phyloP scores from a whole-genome alignment of 2,113 vertebrate genomes.

The Indri indri region DNA sequence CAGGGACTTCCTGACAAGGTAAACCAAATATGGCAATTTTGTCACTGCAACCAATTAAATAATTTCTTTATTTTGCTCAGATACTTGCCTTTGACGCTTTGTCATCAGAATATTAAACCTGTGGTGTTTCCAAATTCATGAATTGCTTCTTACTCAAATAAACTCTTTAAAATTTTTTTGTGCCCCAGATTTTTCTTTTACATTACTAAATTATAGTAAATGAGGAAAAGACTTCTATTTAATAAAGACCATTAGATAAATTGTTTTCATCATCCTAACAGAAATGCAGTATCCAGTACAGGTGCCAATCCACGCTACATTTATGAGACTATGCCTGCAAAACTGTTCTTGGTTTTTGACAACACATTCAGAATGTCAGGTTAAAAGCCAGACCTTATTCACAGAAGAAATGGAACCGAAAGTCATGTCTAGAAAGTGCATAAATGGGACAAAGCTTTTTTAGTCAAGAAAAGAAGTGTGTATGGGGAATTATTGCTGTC shows the following conservation, averaged over 20 bases:
- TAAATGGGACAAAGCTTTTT: neutral
- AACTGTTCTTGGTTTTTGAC: neutral
- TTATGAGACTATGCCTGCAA: neutral
- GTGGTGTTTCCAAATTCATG: neutral
- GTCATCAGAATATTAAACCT: neutral
- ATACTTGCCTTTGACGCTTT: neutral
- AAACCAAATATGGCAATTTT: neutral
- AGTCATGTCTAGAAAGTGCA: neutral
- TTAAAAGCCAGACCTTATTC: neutral
- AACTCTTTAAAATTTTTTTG: neutral
- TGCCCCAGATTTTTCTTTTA: neutral
- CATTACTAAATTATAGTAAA: neutral
- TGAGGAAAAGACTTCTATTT: neutral
- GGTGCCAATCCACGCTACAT: neutral
- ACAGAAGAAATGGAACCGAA: neutral
- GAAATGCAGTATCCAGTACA: neutral
- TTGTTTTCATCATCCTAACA: neutral
- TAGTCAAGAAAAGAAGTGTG: neutral
- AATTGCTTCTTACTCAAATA: neutral
- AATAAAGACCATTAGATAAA: neutral
- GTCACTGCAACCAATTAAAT: neutral
- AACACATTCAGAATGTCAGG: neutral
- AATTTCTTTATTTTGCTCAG: neutral
- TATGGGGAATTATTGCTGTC: accelerated
- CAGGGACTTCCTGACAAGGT: neutral